Percentiles rank a stretch among this genome's conserved stretches.
These are phyloP conservation scores for Tangara arthus DNA, from an alignment of 2,797 vertebrate species.

Conservation along the genomic window DNA sequence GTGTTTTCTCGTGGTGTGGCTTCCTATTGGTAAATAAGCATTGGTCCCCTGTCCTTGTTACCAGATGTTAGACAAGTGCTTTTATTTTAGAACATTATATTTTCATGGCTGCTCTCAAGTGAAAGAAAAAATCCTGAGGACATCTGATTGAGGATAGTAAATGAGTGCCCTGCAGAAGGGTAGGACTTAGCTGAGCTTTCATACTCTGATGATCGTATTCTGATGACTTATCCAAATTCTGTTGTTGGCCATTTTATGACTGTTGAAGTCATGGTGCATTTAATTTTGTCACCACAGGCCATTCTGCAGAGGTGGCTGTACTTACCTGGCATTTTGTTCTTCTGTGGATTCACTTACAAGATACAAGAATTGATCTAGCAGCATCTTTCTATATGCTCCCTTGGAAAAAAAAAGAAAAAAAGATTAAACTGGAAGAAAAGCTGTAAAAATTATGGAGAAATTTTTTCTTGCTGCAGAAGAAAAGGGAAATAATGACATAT, in stretches of 20 bases:
- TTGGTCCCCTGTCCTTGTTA: neutral
- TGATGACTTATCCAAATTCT: neutral
- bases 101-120: neutral
- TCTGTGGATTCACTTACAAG: neutral
- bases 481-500: neutral
- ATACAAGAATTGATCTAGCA: neutral
- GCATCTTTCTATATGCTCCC: neutral
- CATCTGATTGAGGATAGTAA: neutral
- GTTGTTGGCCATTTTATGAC: neutral
- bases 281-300: neutral
- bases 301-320: neutral
- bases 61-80: neutral
- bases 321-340: neutral
- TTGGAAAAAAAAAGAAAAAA: neutral
- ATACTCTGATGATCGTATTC: neutral
- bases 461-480: neutral
- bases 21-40: neutral
- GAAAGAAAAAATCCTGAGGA: neutral
- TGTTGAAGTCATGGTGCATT: neutral
- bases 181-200: neutral
- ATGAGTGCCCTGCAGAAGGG: neutral
- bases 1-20: fast-evolving
- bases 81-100: neutral
- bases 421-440: neutral
- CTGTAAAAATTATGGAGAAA: neutral